phyloP scores from a whole-genome alignment of 1,140 invertebrate species.

The Zaprionus inermis region DNA sequence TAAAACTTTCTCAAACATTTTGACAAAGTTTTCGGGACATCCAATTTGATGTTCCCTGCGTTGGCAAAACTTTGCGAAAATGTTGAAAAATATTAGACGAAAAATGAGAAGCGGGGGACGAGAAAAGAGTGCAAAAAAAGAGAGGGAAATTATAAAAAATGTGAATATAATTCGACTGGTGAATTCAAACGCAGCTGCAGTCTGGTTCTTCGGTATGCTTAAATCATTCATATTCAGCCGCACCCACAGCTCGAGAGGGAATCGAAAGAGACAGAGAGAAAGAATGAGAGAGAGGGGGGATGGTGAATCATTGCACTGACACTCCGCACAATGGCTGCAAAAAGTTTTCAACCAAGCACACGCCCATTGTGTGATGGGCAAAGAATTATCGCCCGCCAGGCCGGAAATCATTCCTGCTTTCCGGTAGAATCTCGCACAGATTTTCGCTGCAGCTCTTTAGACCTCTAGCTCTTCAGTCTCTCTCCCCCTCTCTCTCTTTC shows the following conservation, averaged over 20 bases:
- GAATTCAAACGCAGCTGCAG: conserved; percentile 44
- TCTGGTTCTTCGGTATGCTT: conserved; percentile 29
- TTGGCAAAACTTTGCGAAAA: conserved; percentile 48
- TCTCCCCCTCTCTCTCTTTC: neutral
- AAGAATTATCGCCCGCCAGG: conserved; percentile 69
- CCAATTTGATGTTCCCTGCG: conserved; percentile 48
- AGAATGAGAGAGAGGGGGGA: neutral
- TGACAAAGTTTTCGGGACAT: conserved; percentile 59
- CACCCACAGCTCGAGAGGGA: conserved; percentile 12
- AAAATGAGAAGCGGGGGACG: conserved; percentile 8
- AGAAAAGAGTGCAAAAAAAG: conserved; percentile 5
- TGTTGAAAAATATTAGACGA: conserved; percentile 61
- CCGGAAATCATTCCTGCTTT: conserved; percentile 75
- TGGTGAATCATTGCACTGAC: conserved; percentile 50
- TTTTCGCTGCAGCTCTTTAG: conserved; percentile 17
- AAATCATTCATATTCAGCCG: conserved; percentile 64
- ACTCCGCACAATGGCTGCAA: conserved; percentile 64
- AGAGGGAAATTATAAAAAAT: conserved; percentile 31
- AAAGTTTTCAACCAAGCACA: conserved; percentile 51
- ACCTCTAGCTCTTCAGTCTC: neutral
- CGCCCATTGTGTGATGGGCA: conserved; percentile 36
- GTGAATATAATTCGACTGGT: conserved; percentile 64
- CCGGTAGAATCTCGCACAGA: conserved; percentile 49
- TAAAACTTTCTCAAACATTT: conserved; percentile 72
- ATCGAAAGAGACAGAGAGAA: neutral